These are phyloP conservation scores for Columba livia DNA, from an alignment of 2,113 vertebrate genomes.

Conservation along the genomic window DNA sequence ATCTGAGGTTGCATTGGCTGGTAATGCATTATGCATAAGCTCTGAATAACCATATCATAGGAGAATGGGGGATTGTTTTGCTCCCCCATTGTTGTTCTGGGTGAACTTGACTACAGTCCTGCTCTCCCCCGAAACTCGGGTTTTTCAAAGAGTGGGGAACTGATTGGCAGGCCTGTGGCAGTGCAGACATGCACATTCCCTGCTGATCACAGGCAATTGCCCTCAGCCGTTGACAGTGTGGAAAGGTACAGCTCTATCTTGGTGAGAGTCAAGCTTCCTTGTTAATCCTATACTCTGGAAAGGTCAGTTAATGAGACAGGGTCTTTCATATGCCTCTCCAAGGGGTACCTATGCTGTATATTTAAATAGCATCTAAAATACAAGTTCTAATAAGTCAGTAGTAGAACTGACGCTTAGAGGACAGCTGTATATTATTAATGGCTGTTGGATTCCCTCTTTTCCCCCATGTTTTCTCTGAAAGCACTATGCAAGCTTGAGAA, in stretches of 20 bases:
- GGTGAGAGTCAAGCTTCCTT: constrained; percentile 64
- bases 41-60: constrained; percentile 33
- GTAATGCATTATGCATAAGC: constrained; percentile 65
- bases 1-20: not conserved
- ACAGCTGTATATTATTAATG: not conserved
- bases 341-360: not conserved
- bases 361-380: not conserved
- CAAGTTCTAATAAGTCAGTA: not conserved
- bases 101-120: constrained; percentile 78
- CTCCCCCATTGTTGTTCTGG: constrained; percentile 54
- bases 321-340: not conserved
- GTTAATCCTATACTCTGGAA: constrained; percentile 58
- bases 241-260: constrained; percentile 82
- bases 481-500: not conserved
- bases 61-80: constrained; percentile 57
- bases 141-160: constrained; percentile 48
- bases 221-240: constrained; percentile 77
- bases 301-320: not conserved
- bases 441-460: not conserved
- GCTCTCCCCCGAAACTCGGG: constrained; percentile 52
- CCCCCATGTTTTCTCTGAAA: not conserved
- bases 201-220: constrained; percentile 83
- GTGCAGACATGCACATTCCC: constrained; percentile 65
- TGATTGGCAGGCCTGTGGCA: constrained; percentile 87
- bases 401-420: not conserved